Percentiles rank a stretch among this genome's conserved stretches.
Conservation (phyloP, 2,797 vertebrate species). For the Notolepis coatsorum region DNA sequence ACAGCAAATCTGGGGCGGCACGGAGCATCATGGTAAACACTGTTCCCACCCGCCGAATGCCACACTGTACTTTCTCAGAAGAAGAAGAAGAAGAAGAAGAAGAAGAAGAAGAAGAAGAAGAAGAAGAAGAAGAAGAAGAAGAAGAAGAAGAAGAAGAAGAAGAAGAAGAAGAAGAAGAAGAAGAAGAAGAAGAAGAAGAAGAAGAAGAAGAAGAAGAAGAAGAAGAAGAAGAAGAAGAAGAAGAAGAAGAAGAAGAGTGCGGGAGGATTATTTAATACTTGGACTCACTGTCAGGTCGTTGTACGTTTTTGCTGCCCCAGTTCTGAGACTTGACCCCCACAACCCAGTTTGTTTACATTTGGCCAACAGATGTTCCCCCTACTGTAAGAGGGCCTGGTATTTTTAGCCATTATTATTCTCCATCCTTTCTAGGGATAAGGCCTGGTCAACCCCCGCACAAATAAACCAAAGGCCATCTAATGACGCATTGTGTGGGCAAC, state of each 20-base stretch:
- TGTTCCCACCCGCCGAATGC: conserved; percentile 29
- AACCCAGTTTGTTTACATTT: conserved; percentile 66
- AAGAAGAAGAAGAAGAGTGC: conserved; percentile 22
- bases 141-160: conserved; percentile 23
- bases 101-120: conserved; percentile 24
- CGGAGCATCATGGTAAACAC: conserved; percentile 42
- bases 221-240: conserved; percentile 25
- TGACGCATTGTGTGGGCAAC: conserved; percentile 54
- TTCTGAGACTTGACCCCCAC: conserved; percentile 59
- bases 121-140: conserved; percentile 24
- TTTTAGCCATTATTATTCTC: conserved; percentile 62
- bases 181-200: conserved; percentile 27
- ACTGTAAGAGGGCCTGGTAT: conserved; percentile 49
- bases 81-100: conserved; percentile 27
- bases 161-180: conserved; percentile 22
- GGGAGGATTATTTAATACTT: conserved; percentile 19
- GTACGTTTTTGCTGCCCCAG: conserved; percentile 49
- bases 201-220: conserved; percentile 29
- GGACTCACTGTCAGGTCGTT: conserved; percentile 47
- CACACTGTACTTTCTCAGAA: conserved; percentile 23
- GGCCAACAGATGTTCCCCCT: conserved; percentile 70
- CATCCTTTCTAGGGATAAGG: conserved; percentile 56
- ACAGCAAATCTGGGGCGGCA: conserved; percentile 35
- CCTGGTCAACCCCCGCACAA: conserved; percentile 44
- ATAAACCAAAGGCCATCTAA: conserved; percentile 52